A percentile compares a stretch with the other conserved stretches of the same genome.
Evolutionary conservation across 1,140 invertebrate genomes (phyloP).

Genomic region (Potamilus streckersoni): DNA sequence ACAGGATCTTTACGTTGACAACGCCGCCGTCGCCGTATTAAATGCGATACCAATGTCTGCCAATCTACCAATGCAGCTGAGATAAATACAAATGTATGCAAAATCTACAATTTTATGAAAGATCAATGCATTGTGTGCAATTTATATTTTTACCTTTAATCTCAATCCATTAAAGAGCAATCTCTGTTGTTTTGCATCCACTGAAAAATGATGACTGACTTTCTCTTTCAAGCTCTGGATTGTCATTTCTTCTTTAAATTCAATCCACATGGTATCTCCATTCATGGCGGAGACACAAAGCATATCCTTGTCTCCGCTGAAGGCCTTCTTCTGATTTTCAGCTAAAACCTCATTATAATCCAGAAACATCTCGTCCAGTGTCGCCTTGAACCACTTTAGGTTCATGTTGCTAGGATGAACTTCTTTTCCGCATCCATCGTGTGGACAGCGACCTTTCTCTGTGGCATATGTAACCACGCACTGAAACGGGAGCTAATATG

Average conservation of each 20-base stretch:
- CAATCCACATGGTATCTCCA: conserved; percentile 16
- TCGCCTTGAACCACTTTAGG: conserved; percentile 15
- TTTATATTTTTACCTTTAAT: conserved; percentile 18
- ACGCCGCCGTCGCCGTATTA: too few species aligned
- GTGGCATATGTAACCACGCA: conserved; percentile 18
- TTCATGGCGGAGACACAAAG: conserved; percentile 24
- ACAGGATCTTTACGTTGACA: too few species aligned
- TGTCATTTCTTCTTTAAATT: conserved; percentile 14
- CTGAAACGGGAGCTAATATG: conserved; percentile 6
- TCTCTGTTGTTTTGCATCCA: conserved; percentile 18
- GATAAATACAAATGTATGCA: too few species aligned
- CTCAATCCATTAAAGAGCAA: conserved; percentile 19
- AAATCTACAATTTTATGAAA: too few species aligned
- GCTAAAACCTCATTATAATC: conserved; percentile 12
- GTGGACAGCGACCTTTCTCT: conserved; percentile 14
- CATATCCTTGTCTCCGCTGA: background rate
- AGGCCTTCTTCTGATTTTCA: background rate
- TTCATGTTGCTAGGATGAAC: conserved; percentile 2
- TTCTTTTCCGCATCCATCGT: conserved; percentile 10
- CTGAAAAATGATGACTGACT: conserved; percentile 7
- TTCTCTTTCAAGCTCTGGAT: conserved; percentile 21
- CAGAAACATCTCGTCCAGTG: conserved; percentile 19
- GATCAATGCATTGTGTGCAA: too few species aligned
- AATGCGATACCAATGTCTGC: too few species aligned
- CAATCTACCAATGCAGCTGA: too few species aligned